Percentiles rank a stretch among this genome's conserved stretches.
These are phyloP conservation scores for Sminthurinus aureus DNA, from an alignment of 2,888 invertebrate genomes.

Conservation along the genomic window DNA sequence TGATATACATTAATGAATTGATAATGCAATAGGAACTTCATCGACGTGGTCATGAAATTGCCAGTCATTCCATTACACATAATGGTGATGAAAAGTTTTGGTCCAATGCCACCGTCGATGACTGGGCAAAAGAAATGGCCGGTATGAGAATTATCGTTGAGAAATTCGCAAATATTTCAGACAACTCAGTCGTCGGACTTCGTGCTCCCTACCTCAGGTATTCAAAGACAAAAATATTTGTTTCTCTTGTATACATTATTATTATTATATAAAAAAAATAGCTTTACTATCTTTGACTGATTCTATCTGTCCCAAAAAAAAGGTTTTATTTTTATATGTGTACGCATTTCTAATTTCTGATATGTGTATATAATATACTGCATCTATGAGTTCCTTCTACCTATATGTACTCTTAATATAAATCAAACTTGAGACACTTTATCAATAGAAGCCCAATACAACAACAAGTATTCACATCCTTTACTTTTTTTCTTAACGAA, in stretches of 20 bases:
- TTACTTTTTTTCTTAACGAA: too few relatives aligned
- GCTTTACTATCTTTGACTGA: too few relatives aligned
- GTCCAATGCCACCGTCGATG: slow-evolving; percentile 90
- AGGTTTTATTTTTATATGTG: too few relatives aligned
- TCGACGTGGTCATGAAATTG: slow-evolving; percentile 91
- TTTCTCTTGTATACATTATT: too few relatives aligned
- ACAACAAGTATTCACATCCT: too few relatives aligned
- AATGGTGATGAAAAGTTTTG: slow-evolving; percentile 91
- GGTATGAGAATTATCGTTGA: slow-evolving; percentile 90
- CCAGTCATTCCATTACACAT: slow-evolving; percentile 93
- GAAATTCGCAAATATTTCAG: slow-evolving; percentile 87
- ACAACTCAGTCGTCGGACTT: slow-evolving; percentile 90
- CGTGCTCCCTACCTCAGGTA: slow-evolving; percentile 81
- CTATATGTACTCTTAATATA: too few relatives aligned
- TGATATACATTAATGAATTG: neutral
- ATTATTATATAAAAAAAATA: neutral
- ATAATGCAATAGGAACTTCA: slow-evolving; percentile 76
- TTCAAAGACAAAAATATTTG: neutral
- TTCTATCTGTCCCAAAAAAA: too few relatives aligned
- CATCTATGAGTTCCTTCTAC: too few relatives aligned
- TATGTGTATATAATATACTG: too few relatives aligned
- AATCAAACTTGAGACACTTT: too few relatives aligned
- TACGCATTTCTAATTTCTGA: too few relatives aligned
- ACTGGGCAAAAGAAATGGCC: slow-evolving; percentile 95
- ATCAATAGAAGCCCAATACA: too few relatives aligned